Conservation (phyloP, 2,888 invertebrate species). For the Aleiodes testaceus region DNA sequence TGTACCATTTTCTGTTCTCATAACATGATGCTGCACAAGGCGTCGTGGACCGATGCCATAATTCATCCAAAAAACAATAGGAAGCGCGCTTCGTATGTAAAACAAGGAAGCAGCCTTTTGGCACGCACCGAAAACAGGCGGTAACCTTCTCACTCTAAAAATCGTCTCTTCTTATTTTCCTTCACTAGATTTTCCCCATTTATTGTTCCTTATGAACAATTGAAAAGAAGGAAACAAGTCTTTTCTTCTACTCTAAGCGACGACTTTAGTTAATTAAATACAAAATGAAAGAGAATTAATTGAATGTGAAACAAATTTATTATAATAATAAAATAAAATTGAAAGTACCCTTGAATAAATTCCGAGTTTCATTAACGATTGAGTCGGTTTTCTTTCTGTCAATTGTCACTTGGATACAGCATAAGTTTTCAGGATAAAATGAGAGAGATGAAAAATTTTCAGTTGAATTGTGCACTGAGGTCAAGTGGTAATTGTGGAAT, state of each 20-base stretch:
- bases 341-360: too few species aligned
- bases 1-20: slow-evolving; percentile 26
- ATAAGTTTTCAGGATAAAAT: too few species aligned
- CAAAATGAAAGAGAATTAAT: too few species aligned
- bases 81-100: slow-evolving; percentile 53
- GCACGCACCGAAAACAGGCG: slow-evolving; percentile 47
- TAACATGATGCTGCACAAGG: slow-evolving; percentile 52
- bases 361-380: too few species aligned
- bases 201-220: not conserved
- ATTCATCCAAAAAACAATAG: slow-evolving; percentile 55
- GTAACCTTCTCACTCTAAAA: slow-evolving; percentile 38
- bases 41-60: slow-evolving; percentile 57
- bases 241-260: not conserved
- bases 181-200: slow-evolving; percentile 23
- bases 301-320: too few species aligned
- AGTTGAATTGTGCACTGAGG: too few species aligned
- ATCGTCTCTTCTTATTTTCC: slow-evolving; percentile 24
- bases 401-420: too few species aligned
- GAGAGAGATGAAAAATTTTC: not conserved
- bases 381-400: too few species aligned
- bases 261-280: too few species aligned
- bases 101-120: slow-evolving; percentile 52
- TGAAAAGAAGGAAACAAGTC: too few species aligned
- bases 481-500: too few species aligned
- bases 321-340: too few species aligned